phyloP scores from a whole-genome alignment of 1,140 invertebrate species.

The Cecropterus lyciades region DNA sequence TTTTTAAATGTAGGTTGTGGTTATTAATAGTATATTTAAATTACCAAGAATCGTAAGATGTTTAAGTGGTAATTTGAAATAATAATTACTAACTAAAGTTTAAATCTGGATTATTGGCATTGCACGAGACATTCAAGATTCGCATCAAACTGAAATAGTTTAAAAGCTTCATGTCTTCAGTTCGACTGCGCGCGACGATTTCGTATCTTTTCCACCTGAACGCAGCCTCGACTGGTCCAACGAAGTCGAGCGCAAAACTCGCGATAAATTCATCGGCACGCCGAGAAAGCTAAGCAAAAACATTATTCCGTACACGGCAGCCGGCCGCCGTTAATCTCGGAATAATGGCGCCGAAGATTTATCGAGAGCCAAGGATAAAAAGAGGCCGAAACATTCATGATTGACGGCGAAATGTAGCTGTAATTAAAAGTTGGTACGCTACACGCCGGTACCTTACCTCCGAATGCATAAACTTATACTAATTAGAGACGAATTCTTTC shows the following conservation, averaged over 20 bases:
- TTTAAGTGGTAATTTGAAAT: too few species aligned
- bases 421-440: constrained; percentile 75
- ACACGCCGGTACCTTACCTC: constrained; percentile 50
- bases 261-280: constrained; percentile 52
- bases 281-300: constrained; percentile 63
- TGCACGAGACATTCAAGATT: constrained; percentile 14
- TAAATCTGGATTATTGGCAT: constrained; percentile 4
- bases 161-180: constrained; percentile 27
- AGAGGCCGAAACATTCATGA: constrained; percentile 51
- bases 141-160: constrained; percentile 14
- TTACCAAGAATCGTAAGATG: too few species aligned
- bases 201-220: constrained; percentile 31
- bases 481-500: constrained; percentile 79
- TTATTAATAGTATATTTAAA: too few species aligned
- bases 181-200: constrained; percentile 20
- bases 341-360: constrained; percentile 67
- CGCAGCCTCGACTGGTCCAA: constrained; percentile 34
- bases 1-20: too few species aligned
- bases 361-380: constrained; percentile 57
- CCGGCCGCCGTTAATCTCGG: constrained; percentile 64
- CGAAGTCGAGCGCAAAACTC: constrained; percentile 43
- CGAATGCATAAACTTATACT: constrained; percentile 77
- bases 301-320: constrained; percentile 58
- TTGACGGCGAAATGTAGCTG: constrained; percentile 60
- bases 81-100: not conserved